These are phyloP conservation scores for Limnephilus lunatus DNA, from an alignment of 2,888 invertebrate genomes.

Conservation along the genomic window DNA sequence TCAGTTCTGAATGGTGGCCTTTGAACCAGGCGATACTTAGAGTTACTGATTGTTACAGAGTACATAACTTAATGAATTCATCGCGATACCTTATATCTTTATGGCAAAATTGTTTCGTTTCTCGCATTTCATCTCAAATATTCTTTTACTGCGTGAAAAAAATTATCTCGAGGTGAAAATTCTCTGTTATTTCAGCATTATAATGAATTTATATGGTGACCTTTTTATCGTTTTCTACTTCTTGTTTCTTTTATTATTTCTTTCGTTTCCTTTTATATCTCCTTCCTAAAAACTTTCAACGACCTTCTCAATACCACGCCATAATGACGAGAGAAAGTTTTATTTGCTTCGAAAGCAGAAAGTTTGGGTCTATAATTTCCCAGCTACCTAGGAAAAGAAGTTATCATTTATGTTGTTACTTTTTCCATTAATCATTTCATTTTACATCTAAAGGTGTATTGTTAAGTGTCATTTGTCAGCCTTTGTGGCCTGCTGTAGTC, in stretches of 20 bases:
- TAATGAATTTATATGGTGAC: neutral
- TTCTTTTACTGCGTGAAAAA: neutral
- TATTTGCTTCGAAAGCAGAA: neutral
- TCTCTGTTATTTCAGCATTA: neutral
- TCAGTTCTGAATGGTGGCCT: neutral
- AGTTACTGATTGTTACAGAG: neutral
- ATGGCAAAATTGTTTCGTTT: neutral
- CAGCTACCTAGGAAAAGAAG: neutral
- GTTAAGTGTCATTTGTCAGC: neutral
- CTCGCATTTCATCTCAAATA: neutral
- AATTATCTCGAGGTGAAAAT: neutral
- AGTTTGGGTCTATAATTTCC: neutral
- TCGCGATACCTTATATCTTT: neutral
- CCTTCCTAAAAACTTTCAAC: neutral
- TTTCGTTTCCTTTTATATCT: neutral
- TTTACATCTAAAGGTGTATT: neutral
- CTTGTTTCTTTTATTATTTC: neutral
- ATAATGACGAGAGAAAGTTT: neutral
- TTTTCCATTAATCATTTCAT: slow-evolving; percentile 2
- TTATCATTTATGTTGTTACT: neutral
- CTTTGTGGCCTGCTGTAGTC: neutral
- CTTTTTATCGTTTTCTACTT: neutral
- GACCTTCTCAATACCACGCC: neutral
- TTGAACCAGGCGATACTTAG: neutral
- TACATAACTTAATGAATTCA: neutral